Evolutionary conservation across 2,888 invertebrate genomes (phyloP), one percentile per base, ranked within the genome.

Genomic region (Microplitis deprimator): DNA sequence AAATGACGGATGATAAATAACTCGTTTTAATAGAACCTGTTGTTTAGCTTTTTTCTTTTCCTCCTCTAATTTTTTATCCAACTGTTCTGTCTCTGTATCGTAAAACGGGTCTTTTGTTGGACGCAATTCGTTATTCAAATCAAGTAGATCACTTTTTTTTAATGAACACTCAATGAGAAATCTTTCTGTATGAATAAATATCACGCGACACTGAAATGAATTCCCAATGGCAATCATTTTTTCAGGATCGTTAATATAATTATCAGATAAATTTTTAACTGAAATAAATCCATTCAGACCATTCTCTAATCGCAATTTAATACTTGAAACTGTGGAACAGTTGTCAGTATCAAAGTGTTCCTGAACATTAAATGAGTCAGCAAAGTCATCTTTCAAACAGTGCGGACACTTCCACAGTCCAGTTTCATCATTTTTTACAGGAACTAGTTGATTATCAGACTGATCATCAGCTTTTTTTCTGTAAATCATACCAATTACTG

Each of bases 381-480:
- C 96, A 85, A 99, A 98, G 90, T 98, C 97, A 87, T 97, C 97
- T 88, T 97, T 97, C 83, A 96, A 92, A 91, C 99, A 99, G 91
- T 98, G 98, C 0, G 98, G 98, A 91, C 99, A 99, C 88, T 98
- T 97, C 98, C 98, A 99, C 62, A 98, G 91, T 0, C 97, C 97
- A 7, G 97, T 97, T 85, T 97, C 96, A 79, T 98, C 98, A 86
- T 98, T 97, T 82, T 97, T 93, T 64, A 97, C 96, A 0, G 98
- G 98, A 91, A 98, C 97, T 0, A 98, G 98, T 88, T 97, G 96
- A 88, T 50, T 50, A 13, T 98, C 98, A 76, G 98, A 89, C 91
- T 98, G 97, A 79, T 98, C 98, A 40, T 96, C 95, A 87, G 96
- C 95, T 0, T 98, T 98, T 86, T 97, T 96, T 80, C 95, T 93